Base-by-base conservation (phyloP, 2,113 vertebrate genomes). In the Catagonus wagneri region DNA sequence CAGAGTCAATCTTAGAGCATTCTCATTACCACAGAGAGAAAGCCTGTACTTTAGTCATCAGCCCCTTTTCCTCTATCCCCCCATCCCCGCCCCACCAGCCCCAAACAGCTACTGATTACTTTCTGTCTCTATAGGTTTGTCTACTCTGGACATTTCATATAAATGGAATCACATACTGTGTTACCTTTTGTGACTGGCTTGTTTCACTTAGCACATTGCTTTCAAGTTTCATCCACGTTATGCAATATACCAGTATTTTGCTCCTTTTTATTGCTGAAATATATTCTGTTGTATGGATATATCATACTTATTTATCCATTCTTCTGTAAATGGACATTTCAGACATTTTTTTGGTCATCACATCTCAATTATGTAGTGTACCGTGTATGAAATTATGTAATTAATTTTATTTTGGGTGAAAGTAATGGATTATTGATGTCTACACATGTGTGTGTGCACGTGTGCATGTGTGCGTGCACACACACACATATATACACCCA, bases 371-470 rank as follows among this genome's bases (percentile, higher is more conserved):
- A 60, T 36, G 27, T n/a, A 25, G n/a, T 79, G 34, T 58, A 34
- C 16, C 29, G 12, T 27, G 7, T 44, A 36, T 34, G 20, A 36
- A 93, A 79, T 50, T 58, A 83, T 44, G 8, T 27, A 36, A 80
- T 92, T 87, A 71, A 78, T 89, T 71, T 93, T 83, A 87, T 90
- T 95, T 92, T 60, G 27, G 16, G 22, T 94, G 39, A 84, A 78
- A 88, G 81, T 16, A 94, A 44, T 72, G 58, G 22, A 66, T 60
- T 85, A 54, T 84, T 60, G 19, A 58, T 87, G 27, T 34, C 19
- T 39, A 32, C 58, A 25, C 34, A n/a, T 12, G 54, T 56, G 16
- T 14, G 16, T 56, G 54, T 56, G 54, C 54, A 11, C 13, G 3
- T 16, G 16, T 13, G 16, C 54, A 56, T 2, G 16, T 16, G 14